A percentile compares a stretch with the other conserved stretches of the same genome.
Evolutionary conservation across 2,888 invertebrate species (phyloP).

Genomic region (Pseudococcus viburni): DNA sequence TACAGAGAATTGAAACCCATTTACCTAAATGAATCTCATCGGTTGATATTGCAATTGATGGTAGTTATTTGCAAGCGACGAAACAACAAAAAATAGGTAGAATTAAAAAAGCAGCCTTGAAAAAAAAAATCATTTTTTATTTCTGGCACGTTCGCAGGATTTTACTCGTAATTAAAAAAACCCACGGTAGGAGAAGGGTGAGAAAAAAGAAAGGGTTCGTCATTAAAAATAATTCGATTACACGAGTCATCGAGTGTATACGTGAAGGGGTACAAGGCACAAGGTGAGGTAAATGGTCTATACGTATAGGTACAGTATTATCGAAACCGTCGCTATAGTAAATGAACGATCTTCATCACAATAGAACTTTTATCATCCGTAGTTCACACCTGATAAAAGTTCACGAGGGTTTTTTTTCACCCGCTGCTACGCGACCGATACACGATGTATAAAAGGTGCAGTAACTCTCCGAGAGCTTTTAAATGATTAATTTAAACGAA

Average conservation of each 20-base stretch:
- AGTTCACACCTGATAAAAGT: slow-evolving; percentile 24
- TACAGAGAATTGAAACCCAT: neutral
- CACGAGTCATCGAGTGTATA: neutral
- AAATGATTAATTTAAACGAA: slow-evolving; percentile 43
- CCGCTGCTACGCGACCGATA: neutral
- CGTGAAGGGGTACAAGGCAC: neutral
- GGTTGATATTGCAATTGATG: neutral
- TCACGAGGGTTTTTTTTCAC: slow-evolving; percentile 5
- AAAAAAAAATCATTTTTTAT: slow-evolving; percentile 22
- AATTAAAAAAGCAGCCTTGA: neutral
- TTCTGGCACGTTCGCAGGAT: neutral
- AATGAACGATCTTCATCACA: slow-evolving; percentile 34
- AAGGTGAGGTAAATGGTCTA: neutral
- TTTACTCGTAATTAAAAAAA: slow-evolving; percentile 36
- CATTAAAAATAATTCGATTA: slow-evolving; percentile 42
- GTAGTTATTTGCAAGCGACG: neutral
- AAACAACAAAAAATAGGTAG: neutral
- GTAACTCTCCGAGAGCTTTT: slow-evolving; percentile 2
- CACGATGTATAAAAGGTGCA: slow-evolving; percentile 1
- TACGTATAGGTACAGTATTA: neutral
- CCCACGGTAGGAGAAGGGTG: neutral
- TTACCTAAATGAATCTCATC: neutral
- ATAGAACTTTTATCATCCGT: slow-evolving; percentile 31
- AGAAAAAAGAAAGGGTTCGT: slow-evolving; percentile 5
- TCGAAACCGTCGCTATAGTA: neutral